These are phyloP conservation scores for Zaprionus lineosus DNA, from an alignment of 2,888 invertebrate genomes.

Conservation along the genomic window DNA sequence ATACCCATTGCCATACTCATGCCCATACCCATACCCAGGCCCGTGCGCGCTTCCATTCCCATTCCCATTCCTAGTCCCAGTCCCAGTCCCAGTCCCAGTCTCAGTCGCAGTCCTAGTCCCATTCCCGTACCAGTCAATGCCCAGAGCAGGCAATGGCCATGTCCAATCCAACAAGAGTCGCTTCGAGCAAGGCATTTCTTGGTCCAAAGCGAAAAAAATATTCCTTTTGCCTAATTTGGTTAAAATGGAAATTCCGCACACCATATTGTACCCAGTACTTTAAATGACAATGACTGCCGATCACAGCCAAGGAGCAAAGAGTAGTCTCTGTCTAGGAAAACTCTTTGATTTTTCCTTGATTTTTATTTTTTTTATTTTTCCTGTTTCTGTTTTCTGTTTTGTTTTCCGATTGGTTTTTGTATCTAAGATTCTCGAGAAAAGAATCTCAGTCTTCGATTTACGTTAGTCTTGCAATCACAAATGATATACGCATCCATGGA, in stretches of 20 bases:
- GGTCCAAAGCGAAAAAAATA: constrained; percentile 63
- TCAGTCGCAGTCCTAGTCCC: constrained; percentile 4
- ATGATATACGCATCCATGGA: neutral
- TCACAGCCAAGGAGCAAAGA: constrained; percentile 32
- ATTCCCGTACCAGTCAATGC: constrained; percentile 32
- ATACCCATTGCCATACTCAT: too few species aligned
- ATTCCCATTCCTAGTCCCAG: neutral
- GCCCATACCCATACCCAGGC: too few species aligned
- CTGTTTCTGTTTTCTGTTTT: too few species aligned
- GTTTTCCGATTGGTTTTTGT: constrained; percentile 56
- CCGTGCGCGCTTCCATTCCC: constrained; percentile 13
- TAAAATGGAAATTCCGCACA: constrained; percentile 81
- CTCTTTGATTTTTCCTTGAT: constrained; percentile 6
- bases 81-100: neutral
- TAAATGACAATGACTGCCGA: constrained; percentile 66
- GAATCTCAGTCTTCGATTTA: constrained; percentile 18
- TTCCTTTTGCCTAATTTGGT: constrained; percentile 78
- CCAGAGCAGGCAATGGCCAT: constrained; percentile 28
- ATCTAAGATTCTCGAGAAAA: constrained; percentile 27
- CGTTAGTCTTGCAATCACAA: neutral
- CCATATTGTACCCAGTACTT: constrained; percentile 76
- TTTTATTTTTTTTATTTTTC: neutral
- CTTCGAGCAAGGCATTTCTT: constrained; percentile 62
- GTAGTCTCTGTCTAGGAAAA: neutral
- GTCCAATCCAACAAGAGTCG: constrained; percentile 46